Conservation (phyloP, 2,113 vertebrate species). For the Acanthisitta chloris region DNA sequence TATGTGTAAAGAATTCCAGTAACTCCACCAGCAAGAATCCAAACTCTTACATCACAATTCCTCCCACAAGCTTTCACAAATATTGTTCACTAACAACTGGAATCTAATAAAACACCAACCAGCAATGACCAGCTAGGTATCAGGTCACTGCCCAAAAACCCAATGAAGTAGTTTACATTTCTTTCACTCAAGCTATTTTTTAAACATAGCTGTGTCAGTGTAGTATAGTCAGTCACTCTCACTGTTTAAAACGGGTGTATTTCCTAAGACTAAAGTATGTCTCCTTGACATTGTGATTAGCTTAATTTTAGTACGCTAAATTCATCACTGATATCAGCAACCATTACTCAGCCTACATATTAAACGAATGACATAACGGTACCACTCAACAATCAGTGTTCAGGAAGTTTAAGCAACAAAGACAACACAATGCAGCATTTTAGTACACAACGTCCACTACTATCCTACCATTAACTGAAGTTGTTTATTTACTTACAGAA, state of each 20-base stretch:
- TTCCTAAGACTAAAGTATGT: neutral
- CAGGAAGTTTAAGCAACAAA: neutral
- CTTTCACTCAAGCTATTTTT: neutral
- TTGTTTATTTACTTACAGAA: neutral
- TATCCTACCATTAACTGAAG: neutral
- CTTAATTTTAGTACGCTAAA: neutral
- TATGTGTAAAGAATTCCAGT: neutral
- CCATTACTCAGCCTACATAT: neutral
- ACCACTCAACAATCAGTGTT: neutral
- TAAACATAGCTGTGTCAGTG: neutral
- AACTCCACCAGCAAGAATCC: neutral
- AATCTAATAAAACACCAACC: neutral
- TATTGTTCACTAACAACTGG: neutral
- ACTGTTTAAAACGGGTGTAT: neutral
- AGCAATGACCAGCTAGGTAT: neutral
- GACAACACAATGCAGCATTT: neutral
- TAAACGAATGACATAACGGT: neutral
- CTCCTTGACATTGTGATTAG: neutral
- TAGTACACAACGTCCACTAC: neutral
- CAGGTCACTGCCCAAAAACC: neutral
- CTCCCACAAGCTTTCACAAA: neutral
- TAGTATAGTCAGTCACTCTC: neutral
- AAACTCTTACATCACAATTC: neutral
- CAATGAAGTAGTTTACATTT: neutral
- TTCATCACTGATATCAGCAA: neutral